Base-by-base conservation (phyloP, 2,888 invertebrate species). In the Tetranychus truncatus region DNA sequence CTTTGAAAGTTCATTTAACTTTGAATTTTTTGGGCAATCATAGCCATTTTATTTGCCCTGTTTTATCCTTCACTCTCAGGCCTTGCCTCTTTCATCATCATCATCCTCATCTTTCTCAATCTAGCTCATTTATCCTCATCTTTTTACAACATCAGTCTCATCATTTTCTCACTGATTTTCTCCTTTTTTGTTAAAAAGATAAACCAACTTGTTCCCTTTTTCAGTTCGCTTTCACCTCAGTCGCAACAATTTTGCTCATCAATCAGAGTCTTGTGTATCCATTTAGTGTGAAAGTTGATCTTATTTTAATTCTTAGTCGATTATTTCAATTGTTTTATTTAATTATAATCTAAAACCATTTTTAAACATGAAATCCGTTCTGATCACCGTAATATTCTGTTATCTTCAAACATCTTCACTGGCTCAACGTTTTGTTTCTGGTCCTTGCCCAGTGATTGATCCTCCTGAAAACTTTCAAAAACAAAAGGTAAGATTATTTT, bases 401-500 rank as follows among this genome's bases (percentile, higher is more conserved):
- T 55, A 15, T 15, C 55, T 55, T 55, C 15, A 9, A 55, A 3
- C 55, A 55, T 15, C 55, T 15, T 55, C 55, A 15, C 6, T 15
- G 11, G 46, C 45, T 55, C 77, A 77, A 45, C 73, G 77, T n/a
- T 74, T 77, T 45, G 76, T 74, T 44, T 73, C 77, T 55, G 77
- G 77, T 21, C 73, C 74, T 34, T 77, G 77, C 75, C 77, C 77
- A 55, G 20, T 73, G n/a, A 24, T 76, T 6, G 75, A 66, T 45
- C 66, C 77, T n/a, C 77, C 74, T 34, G n/a, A 65, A 45, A 75
- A 73, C 8, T 77, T 77, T 73, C 76, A 77, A 34, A 77, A 77
- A 67, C 66, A 55, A 9, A 74, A 74, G 73, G 77, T 76, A 76
- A 65, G 71, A 45, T 6, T 71, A 21, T 18, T 1, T 71, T 24